Conservation (phyloP, 2,888 invertebrate species). For the Catocala fraxini region DNA sequence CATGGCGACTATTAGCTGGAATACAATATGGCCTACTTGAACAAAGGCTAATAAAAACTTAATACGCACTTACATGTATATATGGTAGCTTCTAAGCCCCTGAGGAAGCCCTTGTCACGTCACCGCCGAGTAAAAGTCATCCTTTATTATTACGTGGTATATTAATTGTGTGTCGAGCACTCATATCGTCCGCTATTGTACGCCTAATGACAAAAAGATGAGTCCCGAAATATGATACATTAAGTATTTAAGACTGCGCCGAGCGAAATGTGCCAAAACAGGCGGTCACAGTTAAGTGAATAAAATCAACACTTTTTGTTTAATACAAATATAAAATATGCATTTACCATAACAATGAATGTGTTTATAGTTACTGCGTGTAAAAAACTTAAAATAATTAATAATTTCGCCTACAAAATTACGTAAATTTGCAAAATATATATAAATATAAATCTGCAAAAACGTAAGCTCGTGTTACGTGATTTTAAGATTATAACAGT, state of each 20-base stretch:
- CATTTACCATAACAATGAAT: no score
- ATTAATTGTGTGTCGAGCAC: conserved; percentile 70
- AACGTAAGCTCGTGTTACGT: no score
- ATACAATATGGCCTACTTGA: conserved; percentile 13
- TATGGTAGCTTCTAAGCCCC: conserved; percentile 26
- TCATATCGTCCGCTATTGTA: conserved; percentile 59
- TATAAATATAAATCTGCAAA: no score
- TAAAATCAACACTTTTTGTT: no score
- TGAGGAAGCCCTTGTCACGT: conserved; percentile 35
- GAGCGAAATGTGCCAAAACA: no score
- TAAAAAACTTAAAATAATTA: no score
- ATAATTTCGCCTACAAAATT: no score
- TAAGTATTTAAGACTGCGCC: conserved; percentile 43
- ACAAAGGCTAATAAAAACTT: conserved; percentile 49
- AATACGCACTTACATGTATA: conserved; percentile 49
- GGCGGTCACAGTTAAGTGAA: no score
- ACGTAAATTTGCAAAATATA: no score
- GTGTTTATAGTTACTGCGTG: no score
- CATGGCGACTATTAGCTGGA: neutral
- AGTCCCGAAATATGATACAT: conserved; percentile 49
- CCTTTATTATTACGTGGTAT: conserved; percentile 68
- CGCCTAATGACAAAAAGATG: conserved; percentile 63
- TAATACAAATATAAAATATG: no score
- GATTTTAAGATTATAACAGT: no score
- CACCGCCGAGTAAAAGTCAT: conserved; percentile 65